phyloP scores from a whole-genome alignment of 2,113 vertebrate species.

The Paedocypris sp. region DNA sequence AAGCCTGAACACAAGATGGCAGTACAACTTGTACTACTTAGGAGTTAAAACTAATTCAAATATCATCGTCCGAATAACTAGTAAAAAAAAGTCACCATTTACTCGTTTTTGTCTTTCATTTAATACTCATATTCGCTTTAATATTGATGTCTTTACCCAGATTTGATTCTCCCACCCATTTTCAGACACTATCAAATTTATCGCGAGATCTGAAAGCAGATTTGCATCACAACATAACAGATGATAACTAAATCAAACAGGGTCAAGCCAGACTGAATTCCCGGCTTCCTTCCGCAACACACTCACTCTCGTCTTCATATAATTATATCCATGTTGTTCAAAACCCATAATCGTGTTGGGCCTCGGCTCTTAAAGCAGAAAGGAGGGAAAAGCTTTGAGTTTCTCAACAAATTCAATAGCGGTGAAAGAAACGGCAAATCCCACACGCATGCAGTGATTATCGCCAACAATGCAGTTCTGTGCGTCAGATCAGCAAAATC shows the following conservation, averaged over 20 bases:
- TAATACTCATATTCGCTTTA: too few species aligned
- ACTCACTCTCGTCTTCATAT: slow-evolving; percentile 7
- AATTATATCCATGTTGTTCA: background rate
- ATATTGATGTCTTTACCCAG: too few species aligned
- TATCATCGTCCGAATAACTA: too few species aligned
- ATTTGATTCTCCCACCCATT: too few species aligned
- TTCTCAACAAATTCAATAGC: background rate
- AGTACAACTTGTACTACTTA: background rate
- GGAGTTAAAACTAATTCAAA: too few species aligned
- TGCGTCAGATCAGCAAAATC: background rate
- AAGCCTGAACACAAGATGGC: background rate
- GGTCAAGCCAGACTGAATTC: background rate
- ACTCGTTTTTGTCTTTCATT: too few species aligned
- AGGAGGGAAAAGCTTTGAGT: background rate
- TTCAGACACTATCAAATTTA: too few species aligned
- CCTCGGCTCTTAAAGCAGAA: background rate
- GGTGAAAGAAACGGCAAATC: background rate
- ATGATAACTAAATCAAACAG: background rate
- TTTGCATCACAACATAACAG: too few species aligned
- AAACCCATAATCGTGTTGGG: background rate
- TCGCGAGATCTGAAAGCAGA: too few species aligned
- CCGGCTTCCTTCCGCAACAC: background rate
- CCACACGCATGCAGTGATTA: slow-evolving; percentile 1
- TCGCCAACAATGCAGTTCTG: background rate
- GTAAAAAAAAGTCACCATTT: too few species aligned